phyloP scores from a whole-genome alignment of 1,140 invertebrate genomes.

The Trachelipus rathkii region DNA sequence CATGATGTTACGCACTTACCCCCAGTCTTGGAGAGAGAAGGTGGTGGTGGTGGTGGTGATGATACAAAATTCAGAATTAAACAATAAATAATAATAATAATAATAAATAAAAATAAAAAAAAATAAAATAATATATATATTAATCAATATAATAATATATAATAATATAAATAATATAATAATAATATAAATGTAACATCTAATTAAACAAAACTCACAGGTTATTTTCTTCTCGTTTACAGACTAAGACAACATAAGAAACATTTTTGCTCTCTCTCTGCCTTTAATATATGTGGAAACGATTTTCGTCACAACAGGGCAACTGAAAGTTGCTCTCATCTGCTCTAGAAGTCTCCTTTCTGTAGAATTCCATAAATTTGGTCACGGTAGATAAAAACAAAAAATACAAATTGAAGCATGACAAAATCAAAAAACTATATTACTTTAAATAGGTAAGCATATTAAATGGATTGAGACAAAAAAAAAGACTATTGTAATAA shows the following conservation, averaged over 20 bases:
- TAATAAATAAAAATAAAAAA: no score
- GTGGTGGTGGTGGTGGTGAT: no score
- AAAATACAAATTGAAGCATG: background rate
- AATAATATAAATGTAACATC: slow-evolving; percentile 47
- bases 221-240: slow-evolving; percentile 70
- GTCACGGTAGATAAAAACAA: no score
- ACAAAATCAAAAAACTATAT: background rate
- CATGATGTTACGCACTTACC: no score
- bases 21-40: no score
- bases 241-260: slow-evolving; percentile 74
- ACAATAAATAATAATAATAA: no score
- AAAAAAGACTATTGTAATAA: no score
- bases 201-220: slow-evolving; percentile 54
- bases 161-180: slow-evolving; percentile 29
- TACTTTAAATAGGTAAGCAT: background rate
- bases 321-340: slow-evolving; percentile 68
- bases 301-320: slow-evolving; percentile 77
- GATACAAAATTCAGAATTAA: no score
- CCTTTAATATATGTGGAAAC: slow-evolving; percentile 65
- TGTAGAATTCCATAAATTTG: no score
- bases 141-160: background rate
- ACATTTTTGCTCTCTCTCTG: slow-evolving; percentile 59
- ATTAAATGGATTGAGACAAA: no score
- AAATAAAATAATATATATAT: no score
- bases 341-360: no score